Evolutionary conservation across 2,888 invertebrate species (phyloP).

Genomic region (Leuctra nigra): DNA sequence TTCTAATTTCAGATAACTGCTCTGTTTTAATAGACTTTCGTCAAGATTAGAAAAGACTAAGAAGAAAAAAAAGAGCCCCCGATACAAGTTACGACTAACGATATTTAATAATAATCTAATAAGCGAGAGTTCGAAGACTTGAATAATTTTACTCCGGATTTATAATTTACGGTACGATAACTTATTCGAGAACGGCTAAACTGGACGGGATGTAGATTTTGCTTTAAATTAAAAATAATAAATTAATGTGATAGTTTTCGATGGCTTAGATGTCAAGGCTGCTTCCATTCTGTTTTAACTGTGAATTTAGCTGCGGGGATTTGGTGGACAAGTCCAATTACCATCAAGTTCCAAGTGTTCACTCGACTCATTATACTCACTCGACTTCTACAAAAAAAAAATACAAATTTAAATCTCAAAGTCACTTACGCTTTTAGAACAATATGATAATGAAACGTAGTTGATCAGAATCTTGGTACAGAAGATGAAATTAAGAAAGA

Average conservation of each 20-base stretch:
- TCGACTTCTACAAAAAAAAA: no score
- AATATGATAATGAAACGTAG: no score
- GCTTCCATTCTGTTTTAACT: neutral
- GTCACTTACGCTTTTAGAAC: no score
- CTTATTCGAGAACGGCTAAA: constrained; percentile 2
- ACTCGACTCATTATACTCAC: no score
- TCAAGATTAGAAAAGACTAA: constrained; percentile 19
- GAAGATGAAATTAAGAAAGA: no score
- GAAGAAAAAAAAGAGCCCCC: constrained; percentile 13
- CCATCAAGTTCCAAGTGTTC: no score
- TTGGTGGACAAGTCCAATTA: neutral
- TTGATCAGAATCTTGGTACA: no score
- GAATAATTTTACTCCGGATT: constrained; percentile 6
- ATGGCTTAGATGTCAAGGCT: neutral
- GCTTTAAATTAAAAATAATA: constrained; percentile 9
- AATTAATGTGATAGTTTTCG: constrained; percentile 5
- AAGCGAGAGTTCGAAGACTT: constrained; percentile 18
- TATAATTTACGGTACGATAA: constrained; percentile 14
- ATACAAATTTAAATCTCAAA: no score
- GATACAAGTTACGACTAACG: constrained; percentile 22
- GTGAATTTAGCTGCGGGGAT: neutral
- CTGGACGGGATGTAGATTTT: constrained; percentile 9
- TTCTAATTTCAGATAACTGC: constrained; percentile 28
- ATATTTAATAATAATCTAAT: constrained; percentile 28
- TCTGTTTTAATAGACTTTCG: constrained; percentile 27